Evolutionary conservation across 2,113 vertebrate genomes (phyloP).

Genomic region (Heptranchias perlo): DNA sequence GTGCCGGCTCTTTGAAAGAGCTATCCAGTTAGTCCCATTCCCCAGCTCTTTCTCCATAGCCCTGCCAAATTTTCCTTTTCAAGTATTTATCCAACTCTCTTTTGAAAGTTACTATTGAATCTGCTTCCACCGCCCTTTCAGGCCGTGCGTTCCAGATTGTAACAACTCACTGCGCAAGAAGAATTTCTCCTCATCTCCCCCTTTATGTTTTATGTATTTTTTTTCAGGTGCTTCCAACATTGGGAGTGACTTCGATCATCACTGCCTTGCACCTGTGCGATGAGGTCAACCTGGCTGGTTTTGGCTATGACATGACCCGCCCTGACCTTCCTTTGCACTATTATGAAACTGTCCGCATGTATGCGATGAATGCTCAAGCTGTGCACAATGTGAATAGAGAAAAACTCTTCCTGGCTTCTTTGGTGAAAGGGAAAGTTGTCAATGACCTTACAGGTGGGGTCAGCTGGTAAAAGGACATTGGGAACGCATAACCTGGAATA

Average conservation of each 20-base stretch:
- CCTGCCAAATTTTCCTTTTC: no score
- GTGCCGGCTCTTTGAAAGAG: neutral
- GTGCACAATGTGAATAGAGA: slow-evolving; percentile 63
- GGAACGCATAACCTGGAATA: neutral
- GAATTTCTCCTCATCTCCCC: neutral
- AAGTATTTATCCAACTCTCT: neutral
- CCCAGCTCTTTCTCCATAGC: neutral
- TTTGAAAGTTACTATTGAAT: slow-evolving; percentile 8
- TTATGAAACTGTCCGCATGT: slow-evolving; percentile 59
- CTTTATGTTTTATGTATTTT: neutral
- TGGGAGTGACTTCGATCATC: slow-evolving; percentile 58
- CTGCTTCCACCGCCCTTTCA: neutral
- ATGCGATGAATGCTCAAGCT: slow-evolving; percentile 56
- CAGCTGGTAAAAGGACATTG: slow-evolving; percentile 40
- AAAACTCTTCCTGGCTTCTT: slow-evolving; percentile 58
- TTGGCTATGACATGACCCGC: slow-evolving; percentile 63
- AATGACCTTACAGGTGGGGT: slow-evolving; percentile 63
- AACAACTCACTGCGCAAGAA: neutral
- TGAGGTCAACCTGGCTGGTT: slow-evolving; percentile 66
- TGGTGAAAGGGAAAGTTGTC: slow-evolving; percentile 56
- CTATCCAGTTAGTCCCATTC: neutral
- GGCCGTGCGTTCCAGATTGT: neutral
- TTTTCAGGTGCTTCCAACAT: slow-evolving; percentile 51
- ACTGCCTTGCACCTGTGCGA: slow-evolving; percentile 66
- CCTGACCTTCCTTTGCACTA: slow-evolving; percentile 61